Conservation (phyloP, 2,797 vertebrate genomes). For the Chaenodraco wilsoni region DNA sequence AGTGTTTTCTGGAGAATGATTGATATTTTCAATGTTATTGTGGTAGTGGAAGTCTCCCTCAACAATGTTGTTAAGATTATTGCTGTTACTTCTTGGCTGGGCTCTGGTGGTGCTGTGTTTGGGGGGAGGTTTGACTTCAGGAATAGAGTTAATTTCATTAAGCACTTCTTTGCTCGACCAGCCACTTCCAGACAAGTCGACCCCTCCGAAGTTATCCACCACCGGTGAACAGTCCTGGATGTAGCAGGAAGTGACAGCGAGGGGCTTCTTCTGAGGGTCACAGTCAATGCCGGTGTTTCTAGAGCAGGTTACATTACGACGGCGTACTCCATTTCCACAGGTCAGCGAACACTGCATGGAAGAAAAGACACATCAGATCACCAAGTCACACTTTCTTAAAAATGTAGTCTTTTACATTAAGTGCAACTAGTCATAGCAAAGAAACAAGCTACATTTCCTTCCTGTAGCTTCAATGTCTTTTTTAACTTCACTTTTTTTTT, state of each 20-base stretch:
- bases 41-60: slow-evolving; percentile 82
- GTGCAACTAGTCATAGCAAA: background rate
- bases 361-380: slow-evolving; percentile 12
- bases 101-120: slow-evolving; percentile 49
- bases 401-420: too few species aligned
- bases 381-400: too few species aligned
- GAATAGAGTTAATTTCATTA: slow-evolving; percentile 87
- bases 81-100: slow-evolving; percentile 64
- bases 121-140: slow-evolving; percentile 64
- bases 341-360: slow-evolving; percentile 88
- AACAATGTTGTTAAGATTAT: slow-evolving; percentile 69
- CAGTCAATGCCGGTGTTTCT: slow-evolving; percentile 81
- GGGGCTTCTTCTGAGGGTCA: slow-evolving; percentile 80
- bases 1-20: slow-evolving; percentile 63
- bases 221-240: slow-evolving; percentile 75
- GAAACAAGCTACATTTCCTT: background rate
- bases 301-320: slow-evolving; percentile 85
- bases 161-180: slow-evolving; percentile 87
- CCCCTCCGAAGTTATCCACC: slow-evolving; percentile 60
- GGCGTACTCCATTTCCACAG: slow-evolving; percentile 85
- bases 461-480: background rate
- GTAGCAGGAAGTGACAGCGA: slow-evolving; percentile 65
- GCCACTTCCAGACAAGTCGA: slow-evolving; percentile 92
- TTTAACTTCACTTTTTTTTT: too few species aligned
- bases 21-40: slow-evolving; percentile 75